phyloP scores from a whole-genome alignment of 1,140 invertebrate genomes.

The Macrobrachium rosenbergii region DNA sequence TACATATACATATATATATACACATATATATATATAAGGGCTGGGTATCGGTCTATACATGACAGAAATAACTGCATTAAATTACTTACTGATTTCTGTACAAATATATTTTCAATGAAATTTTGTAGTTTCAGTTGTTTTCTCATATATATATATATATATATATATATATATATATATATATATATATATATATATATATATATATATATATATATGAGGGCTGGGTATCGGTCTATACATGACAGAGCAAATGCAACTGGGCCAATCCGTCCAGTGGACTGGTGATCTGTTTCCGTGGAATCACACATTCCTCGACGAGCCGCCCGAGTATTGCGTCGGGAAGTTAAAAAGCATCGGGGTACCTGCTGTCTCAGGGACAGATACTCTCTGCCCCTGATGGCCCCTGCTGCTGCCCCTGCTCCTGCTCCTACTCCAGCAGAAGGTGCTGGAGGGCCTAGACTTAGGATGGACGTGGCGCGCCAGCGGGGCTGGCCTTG shows the following conservation, averaged over 20 bases:
- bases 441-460: slow-evolving; percentile 59
- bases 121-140: no score
- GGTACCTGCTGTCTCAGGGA: slow-evolving; percentile 25
- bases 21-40: neutral
- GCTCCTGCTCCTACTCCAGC: slow-evolving; percentile 35
- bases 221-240: neutral
- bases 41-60: neutral
- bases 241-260: no score
- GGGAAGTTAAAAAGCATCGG: slow-evolving; percentile 7
- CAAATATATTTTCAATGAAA: no score
- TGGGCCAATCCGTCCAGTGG: neutral
- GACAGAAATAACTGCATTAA: no score
- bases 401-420: no score
- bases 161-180: neutral
- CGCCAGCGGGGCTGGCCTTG: slow-evolving; percentile 61
- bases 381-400: neutral
- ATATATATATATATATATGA: neutral
- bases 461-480: slow-evolving; percentile 53
- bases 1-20: neutral
- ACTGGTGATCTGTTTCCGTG: slow-evolving; percentile 28
- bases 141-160: neutral
- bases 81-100: no score
- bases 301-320: slow-evolving; percentile 15
- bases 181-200: neutral
- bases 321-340: neutral